These are phyloP conservation scores for Orchesellides sinensis DNA, from an alignment of 2,888 invertebrate species.

Conservation along the genomic window DNA sequence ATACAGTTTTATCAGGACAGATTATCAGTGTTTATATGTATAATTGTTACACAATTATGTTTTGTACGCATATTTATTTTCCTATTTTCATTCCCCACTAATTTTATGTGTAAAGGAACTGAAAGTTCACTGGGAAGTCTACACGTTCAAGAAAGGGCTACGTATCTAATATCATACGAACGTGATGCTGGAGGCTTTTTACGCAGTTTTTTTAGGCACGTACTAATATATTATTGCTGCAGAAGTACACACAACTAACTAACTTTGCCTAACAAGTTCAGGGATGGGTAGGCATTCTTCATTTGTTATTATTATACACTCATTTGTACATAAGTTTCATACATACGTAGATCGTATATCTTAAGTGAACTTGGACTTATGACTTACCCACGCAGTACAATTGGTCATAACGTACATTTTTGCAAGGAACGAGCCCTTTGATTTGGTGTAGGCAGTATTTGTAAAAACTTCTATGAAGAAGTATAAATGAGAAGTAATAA, in stretches of 20 bases:
- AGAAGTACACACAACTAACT: too few relatives aligned
- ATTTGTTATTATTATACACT: not conserved
- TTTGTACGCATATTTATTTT: too few relatives aligned
- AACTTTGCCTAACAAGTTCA: constrained; percentile 41
- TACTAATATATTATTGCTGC: not conserved
- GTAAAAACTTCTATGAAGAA: not conserved
- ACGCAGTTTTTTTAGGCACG: constrained; percentile 6
- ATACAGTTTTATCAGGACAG: not conserved
- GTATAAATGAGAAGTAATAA: constrained; percentile 10
- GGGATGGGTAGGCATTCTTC: constrained; percentile 8
- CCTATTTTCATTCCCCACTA: constrained; percentile 4
- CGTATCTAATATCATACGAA: constrained; percentile 10
- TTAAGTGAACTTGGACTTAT: not conserved
- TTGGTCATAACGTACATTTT: too few relatives aligned
- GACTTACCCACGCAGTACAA: too few relatives aligned
- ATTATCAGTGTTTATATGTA: not conserved
- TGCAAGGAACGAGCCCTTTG: too few relatives aligned
- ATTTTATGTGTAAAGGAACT: constrained; percentile 26
- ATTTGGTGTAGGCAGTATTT: too few relatives aligned
- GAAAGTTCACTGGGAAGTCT: constrained; percentile 29
- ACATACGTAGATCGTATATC: too few relatives aligned
- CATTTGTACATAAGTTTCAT: not conserved
- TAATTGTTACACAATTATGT: too few relatives aligned
- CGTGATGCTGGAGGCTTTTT: constrained; percentile 9
- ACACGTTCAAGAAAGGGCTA: constrained; percentile 8